Percentiles rank a stretch among this genome's conserved stretches.
phyloP scores from a whole-genome alignment of 2,888 invertebrate genomes.

The Adineta ricciae region DNA sequence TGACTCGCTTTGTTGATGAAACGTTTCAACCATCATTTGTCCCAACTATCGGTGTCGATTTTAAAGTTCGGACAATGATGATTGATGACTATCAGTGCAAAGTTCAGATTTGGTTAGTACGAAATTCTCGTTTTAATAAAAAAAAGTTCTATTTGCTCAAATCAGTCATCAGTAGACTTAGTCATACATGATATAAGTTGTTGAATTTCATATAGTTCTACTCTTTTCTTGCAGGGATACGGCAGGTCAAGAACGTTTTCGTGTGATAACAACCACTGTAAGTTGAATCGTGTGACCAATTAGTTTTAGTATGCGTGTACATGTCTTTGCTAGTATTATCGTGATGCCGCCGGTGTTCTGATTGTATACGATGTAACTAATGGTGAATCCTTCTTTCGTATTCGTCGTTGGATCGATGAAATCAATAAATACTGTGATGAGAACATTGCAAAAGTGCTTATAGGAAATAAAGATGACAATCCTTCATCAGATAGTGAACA shows the following conservation, averaged over 20 bases:
- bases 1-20: slow-evolving; percentile 92
- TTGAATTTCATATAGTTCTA: neutral
- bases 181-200: neutral
- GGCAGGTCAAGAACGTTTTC: slow-evolving; percentile 49
- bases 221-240: slow-evolving; percentile 39
- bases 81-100: slow-evolving; percentile 52
- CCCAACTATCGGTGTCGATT: slow-evolving; percentile 98
- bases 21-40: slow-evolving; percentile 69
- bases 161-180: neutral
- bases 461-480: slow-evolving; percentile 50
- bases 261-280: slow-evolving; percentile 86
- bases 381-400: slow-evolving; percentile 96
- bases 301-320: neutral
- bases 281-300: neutral
- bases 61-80: slow-evolving; percentile 86
- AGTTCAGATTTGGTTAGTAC: slow-evolving; percentile 63
- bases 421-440: slow-evolving; percentile 99
- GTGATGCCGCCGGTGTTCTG: slow-evolving; percentile 97
- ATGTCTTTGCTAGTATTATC: slow-evolving; percentile 58
- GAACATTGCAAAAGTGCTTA: slow-evolving; percentile 58
- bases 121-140: too few species aligned
- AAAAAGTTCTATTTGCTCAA: neutral
- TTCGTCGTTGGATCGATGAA: slow-evolving; percentile 95
- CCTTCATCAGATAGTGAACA: slow-evolving; percentile 37
- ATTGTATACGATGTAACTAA: slow-evolving; percentile 98